Base-by-base conservation (phyloP, 2,113 vertebrate species). In the Notothenia coriiceps region DNA sequence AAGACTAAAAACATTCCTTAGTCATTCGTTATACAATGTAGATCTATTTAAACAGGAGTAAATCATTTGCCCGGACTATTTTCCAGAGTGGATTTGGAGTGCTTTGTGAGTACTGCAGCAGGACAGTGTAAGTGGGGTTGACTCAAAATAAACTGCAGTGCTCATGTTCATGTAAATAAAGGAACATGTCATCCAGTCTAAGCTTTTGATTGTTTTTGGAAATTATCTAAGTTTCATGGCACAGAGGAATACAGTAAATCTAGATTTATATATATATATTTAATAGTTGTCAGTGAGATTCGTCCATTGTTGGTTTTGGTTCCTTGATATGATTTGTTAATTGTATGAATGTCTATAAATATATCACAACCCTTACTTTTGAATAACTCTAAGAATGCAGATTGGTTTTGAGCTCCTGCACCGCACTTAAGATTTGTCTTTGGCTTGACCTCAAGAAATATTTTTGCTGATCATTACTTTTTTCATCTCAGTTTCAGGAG, bases 391-490 rank as follows among this genome's bases (percentile, higher is more conserved):
- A 49, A 49, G 2, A 49, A 25, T 50, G 10, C 29, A 59, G 35
- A 65, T 47, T 22, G n/a, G 9, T 49, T 54, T 69, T 56, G n/a
- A 69, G 22, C 25, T 15, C 57, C 44, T 20, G 2, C 20, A 25
- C 3, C 11, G 47, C 2, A 73, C 22, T 60, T 54, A 40, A 40
- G 29, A 33, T 43, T 17, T 55, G 33, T 52, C 56, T 76, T 66
- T 69, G 15, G 14, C 15, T 67, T 4, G 1, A 73, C 61, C 8
- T 52, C 3, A 75, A 43, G 12, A 40, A 22, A 57, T 2, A 22
- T 18, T 54, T 82, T 25, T 40, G 60, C 74, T 70, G 54, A 29
- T 64, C 29, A n/a, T 60, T 5, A 14, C 1, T 18, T 66, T 35
- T 55, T 50, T 40, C 35, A 25, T 79, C 13, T 68, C 15, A 25